Base-by-base conservation (phyloP, 2,888 invertebrate species). In the Caenorhabditis angaria region DNA sequence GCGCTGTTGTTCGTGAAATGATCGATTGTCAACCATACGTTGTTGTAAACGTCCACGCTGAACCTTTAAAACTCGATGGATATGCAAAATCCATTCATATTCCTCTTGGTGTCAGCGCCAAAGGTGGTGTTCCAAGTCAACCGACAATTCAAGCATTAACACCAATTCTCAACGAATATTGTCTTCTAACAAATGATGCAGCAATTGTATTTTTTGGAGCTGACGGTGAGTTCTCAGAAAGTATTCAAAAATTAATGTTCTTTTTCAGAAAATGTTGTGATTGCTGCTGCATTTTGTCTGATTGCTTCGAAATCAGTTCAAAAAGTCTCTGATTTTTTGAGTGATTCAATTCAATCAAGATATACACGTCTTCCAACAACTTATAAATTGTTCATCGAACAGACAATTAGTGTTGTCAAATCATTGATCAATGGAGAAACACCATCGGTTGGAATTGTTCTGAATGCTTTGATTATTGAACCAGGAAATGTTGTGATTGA, bases 21-120 rank as follows among this genome's bases (percentile, higher is more conserved):
- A 61, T 66, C 32, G 74, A 74, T 32, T 74, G 74, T 51, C 75
- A 75, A 56, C 75, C 75, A 4, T 67, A 70, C 28, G 75, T 75
- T 8, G 70, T 70, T 35, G 75, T 70, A 27, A 75, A 70, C 62
- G 67, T 70, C 8, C 65, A 65, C 51, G 25, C 64, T 27, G 70
- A 70, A 41, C 66, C 74, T 0, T 41, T 74, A 2, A 57, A 66
- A 63, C 66, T 74, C 4, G 74, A 74, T 28, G 74, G 74, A n/a
- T 74, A 74, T 27, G 74, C 74, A 2, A 74, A 74, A 61, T 61
- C 69, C 2, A 50, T 74, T 4, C 74, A 74, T 50, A 57, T 74
- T 63, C 74, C 74, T 2, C n/a, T 74, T 12, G 74, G 74, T 47
- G 53, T 8, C 12, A 24, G 32, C 1, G 14, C 55, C 2, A 69